phyloP scores from a whole-genome alignment of 2,888 invertebrate genomes.

The Microplitis manilae region DNA sequence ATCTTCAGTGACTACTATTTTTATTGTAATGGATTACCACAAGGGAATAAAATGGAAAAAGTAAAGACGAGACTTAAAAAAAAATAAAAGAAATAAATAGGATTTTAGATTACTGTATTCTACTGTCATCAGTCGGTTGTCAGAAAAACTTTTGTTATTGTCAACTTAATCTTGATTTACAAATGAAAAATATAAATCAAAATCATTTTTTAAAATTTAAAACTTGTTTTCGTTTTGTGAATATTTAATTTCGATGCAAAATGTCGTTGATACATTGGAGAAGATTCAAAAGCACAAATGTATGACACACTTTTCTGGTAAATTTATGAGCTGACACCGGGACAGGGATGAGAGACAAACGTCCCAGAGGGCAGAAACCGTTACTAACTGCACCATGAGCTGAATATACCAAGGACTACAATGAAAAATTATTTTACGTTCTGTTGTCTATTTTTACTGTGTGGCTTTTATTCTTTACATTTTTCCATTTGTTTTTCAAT shows the following conservation, averaged over 20 bases:
- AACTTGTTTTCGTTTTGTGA: background rate
- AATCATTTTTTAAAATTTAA: no score
- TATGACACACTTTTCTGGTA: constrained; percentile 20
- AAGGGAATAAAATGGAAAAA: background rate
- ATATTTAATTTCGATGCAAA: background rate
- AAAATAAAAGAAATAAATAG: background rate
- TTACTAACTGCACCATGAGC: constrained; percentile 43
- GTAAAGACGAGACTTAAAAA: background rate
- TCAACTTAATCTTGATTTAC: no score
- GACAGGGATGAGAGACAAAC: constrained; percentile 29
- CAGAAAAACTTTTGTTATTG: background rate
- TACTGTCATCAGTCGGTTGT: background rate
- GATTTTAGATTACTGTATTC: background rate
- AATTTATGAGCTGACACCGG: constrained; percentile 29
- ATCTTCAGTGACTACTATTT: background rate
- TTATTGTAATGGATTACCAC: background rate
- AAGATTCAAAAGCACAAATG: constrained; percentile 17
- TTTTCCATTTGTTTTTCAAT: background rate
- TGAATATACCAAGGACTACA: constrained; percentile 42
- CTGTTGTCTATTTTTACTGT: background rate
- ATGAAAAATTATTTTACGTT: constrained; percentile 49
- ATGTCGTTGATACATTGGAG: background rate
- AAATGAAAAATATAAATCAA: no score
- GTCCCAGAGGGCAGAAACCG: constrained; percentile 20
- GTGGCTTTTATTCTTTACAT: constrained; percentile 14